Percentiles rank a stretch among this genome's conserved stretches.
Evolutionary conservation across 1,140 invertebrate species (phyloP).

Genomic region (Ceratosolen solmsi): DNA sequence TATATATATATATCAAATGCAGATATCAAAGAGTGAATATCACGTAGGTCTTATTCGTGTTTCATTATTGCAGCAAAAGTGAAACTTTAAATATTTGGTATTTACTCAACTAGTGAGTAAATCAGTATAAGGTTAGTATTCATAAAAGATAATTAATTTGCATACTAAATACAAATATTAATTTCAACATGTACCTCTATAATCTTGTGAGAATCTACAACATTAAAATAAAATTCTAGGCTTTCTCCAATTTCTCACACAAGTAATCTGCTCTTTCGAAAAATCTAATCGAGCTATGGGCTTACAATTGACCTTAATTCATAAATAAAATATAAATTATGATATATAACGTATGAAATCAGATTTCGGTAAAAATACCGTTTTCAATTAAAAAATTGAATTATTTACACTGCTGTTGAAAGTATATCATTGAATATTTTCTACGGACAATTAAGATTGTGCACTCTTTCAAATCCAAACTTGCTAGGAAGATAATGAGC

Average conservation of each 20-base stretch:
- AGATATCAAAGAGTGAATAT: too few relatives aligned
- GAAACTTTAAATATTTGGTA: not conserved
- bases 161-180: not conserved
- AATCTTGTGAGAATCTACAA: not conserved
- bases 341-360: not conserved
- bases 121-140: not conserved
- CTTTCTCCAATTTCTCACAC: not conserved
- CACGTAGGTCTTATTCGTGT: not conserved
- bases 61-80: not conserved
- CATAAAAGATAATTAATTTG: not conserved
- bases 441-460: not conserved
- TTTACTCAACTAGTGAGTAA: not conserved
- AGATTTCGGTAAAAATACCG: not conserved
- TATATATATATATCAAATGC: too few relatives aligned
- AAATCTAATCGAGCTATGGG: not conserved
- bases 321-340: slow-evolving; percentile 2
- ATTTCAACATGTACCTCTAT: not conserved
- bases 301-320: not conserved
- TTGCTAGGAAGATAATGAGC: slow-evolving; percentile 14
- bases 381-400: not conserved
- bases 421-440: slow-evolving; percentile 4
- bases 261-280: not conserved
- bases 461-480: not conserved
- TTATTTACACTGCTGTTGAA: not conserved
- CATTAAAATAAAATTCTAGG: not conserved